A percentile compares a stretch with the other conserved stretches of the same genome.
Conservation (phyloP, 2,888 invertebrate genomes). For the Pandemis corylana region DNA sequence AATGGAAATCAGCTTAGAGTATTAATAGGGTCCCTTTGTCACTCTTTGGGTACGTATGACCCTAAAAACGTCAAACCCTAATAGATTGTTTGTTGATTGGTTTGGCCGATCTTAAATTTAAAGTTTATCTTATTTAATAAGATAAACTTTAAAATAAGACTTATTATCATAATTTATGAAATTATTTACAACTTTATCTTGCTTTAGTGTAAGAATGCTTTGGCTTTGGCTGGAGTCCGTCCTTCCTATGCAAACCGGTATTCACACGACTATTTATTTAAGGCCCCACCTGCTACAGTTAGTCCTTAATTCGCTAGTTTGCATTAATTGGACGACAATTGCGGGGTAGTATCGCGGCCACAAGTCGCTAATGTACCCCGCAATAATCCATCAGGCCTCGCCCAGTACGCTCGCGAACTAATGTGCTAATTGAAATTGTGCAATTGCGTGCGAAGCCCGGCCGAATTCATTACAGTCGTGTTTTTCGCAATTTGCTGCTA, state of each 20-base stretch:
- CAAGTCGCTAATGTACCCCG: conserved; percentile 52
- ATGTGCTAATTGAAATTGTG: conserved; percentile 86
- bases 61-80: no score
- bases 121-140: no score
- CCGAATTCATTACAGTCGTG: conserved; percentile 80
- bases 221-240: no score
- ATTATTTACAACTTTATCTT: no score
- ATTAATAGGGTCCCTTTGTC: no score
- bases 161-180: no score
- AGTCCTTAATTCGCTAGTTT: conserved; percentile 31
- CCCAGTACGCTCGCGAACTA: conserved; percentile 72
- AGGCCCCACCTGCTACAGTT: conserved; percentile 1
- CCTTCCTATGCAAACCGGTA: neutral
- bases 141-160: no score
- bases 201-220: no score
- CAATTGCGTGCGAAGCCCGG: conserved; percentile 83
- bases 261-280: neutral
- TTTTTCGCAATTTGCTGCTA: conserved; percentile 71
- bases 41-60: no score
- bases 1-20: no score
- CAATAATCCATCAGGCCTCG: conserved; percentile 67
- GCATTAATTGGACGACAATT: conserved; percentile 41
- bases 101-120: no score
- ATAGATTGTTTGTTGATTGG: no score
- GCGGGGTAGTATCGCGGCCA: conserved; percentile 50